Base-by-base conservation (phyloP, 2,113 vertebrate genomes). In the Pteropus alecto region DNA sequence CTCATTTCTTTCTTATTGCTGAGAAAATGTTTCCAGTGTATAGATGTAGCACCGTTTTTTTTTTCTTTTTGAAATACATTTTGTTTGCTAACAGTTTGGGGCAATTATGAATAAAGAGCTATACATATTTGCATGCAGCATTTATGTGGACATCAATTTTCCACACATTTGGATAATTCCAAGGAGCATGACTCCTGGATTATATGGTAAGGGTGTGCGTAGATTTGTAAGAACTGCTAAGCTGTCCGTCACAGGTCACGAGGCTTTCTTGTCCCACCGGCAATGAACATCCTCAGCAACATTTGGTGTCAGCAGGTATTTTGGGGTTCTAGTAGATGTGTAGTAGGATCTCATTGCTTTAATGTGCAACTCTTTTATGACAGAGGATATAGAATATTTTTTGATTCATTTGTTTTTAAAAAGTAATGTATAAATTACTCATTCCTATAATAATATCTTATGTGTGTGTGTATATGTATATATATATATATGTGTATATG, bases 181-280 rank as follows among this genome's bases (percentile, higher is more conserved):
- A 38, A 67, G 24, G 18, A 38, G 7, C 12, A 10, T 1, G 41
- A 71, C 38, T 63, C 14, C 38, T n/a, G 2, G 9, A 46, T 61
- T 18, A 2, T 8, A 9, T 28, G 2, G 1, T 13, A 11, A 38
- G n/a, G 71, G 5, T 9, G 5, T 46, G 6, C 7, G 38, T 3
- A 35, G 18, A 8, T 35, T 78, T n/a, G 4, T 19, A 68, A 68
- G 21, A 7, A n/a, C 8, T 89, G 28, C 15, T 33, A 21, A 7
- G 12, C 19, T 60, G 5, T 26, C 4, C 24, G 28, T 24, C 41
- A 41, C 15, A 21, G 3, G 48, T 48, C 48, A 48, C 48, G 14
- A 4, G 48, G 48, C 48, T 48, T 48, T 48, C 13, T 48, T 48
- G 48, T 48, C 48, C 41, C n/a, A 15, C 14, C 46, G 35, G 22